Percentiles rank a stretch among this genome's conserved stretches.
Evolutionary conservation across 2,113 vertebrate genomes (phyloP).

Genomic region (Sebastes schlegelii): DNA sequence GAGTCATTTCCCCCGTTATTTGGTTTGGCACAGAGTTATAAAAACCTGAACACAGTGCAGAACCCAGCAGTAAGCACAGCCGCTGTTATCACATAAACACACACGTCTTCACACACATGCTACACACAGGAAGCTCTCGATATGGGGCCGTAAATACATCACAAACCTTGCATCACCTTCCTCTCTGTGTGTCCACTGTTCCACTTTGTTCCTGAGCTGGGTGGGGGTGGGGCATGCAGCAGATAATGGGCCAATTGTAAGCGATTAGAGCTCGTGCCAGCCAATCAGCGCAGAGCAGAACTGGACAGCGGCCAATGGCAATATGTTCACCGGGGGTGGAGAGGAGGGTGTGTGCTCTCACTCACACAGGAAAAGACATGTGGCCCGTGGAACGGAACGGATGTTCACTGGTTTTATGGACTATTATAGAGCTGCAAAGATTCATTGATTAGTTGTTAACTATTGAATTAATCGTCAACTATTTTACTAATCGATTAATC

Average conservation of each 20-base stretch:
- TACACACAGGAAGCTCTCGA: constrained; percentile 66
- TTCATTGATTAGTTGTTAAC: too few relatives aligned
- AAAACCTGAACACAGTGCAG: constrained; percentile 20
- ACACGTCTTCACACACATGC: neutral
- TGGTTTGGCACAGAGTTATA: constrained; percentile 8
- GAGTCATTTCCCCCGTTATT: neutral
- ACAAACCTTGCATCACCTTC: constrained; percentile 87
- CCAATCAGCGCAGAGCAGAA: constrained; percentile 76
- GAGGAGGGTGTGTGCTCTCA: constrained; percentile 48
- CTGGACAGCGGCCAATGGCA: constrained; percentile 77
- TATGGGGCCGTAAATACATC: constrained; percentile 63
- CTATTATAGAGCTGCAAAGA: too few relatives aligned
- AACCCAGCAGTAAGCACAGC: constrained; percentile 10
- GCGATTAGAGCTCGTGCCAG: constrained; percentile 25
- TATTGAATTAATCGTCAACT: too few relatives aligned
- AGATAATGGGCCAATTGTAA: constrained; percentile 78
- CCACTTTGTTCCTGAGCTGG: constrained; percentile 69
- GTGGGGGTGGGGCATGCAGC: constrained; percentile 72
- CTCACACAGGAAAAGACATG: constrained; percentile 69
- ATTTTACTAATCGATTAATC: too few relatives aligned
- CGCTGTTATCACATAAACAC: neutral
- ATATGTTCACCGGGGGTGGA: constrained; percentile 53
- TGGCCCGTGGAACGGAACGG: constrained; percentile 26
- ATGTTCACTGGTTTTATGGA: neutral
- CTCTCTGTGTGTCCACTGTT: constrained; percentile 68